Percentiles rank a stretch among this genome's conserved stretches.
These are phyloP conservation scores for Rhizoglyphus robini DNA, from an alignment of 1,140 invertebrate species.

Conservation along the genomic window DNA sequence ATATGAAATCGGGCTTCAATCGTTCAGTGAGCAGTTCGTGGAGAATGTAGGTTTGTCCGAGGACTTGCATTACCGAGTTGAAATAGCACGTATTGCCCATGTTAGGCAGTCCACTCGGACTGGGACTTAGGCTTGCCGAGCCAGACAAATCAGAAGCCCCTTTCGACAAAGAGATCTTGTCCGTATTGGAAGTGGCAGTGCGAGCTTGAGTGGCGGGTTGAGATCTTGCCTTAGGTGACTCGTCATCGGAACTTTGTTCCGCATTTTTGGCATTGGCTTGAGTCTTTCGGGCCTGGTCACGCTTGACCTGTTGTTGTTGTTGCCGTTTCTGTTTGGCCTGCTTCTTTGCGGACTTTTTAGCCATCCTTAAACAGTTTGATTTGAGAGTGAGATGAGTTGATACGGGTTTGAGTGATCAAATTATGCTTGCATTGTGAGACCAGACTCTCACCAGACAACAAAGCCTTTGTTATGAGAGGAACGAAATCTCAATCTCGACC, in stretches of 20 bases:
- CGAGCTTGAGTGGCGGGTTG: not conserved
- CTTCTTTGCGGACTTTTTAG: slow-evolving; percentile 1
- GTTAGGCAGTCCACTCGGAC: slow-evolving; percentile 37
- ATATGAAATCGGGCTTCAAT: slow-evolving; percentile 48
- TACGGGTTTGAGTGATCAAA: not conserved
- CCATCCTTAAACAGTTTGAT: not conserved
- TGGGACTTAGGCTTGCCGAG: not conserved
- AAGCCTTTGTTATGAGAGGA: too few relatives aligned
- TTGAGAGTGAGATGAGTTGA: not conserved
- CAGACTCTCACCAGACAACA: too few relatives aligned
- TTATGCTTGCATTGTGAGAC: not conserved
- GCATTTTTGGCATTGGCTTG: not conserved
- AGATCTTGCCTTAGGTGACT: not conserved
- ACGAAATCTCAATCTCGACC: too few relatives aligned
- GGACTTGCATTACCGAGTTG: slow-evolving; percentile 45
- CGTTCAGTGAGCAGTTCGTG: slow-evolving; percentile 47
- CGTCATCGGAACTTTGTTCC: not conserved
- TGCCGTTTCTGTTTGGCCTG: not conserved
- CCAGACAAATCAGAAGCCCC: not conserved
- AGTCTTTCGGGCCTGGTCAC: not conserved
- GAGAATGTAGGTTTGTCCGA: slow-evolving; percentile 70
- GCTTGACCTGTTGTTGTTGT: not conserved
- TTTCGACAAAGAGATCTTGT: not conserved
- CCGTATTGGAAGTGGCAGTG: not conserved
- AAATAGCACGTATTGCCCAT: slow-evolving; percentile 43